A percentile compares a stretch with the other conserved stretches of the same genome.
Evolutionary conservation across 1,140 invertebrate species (phyloP).

Genomic region (Pemphigus obesinymphae): DNA sequence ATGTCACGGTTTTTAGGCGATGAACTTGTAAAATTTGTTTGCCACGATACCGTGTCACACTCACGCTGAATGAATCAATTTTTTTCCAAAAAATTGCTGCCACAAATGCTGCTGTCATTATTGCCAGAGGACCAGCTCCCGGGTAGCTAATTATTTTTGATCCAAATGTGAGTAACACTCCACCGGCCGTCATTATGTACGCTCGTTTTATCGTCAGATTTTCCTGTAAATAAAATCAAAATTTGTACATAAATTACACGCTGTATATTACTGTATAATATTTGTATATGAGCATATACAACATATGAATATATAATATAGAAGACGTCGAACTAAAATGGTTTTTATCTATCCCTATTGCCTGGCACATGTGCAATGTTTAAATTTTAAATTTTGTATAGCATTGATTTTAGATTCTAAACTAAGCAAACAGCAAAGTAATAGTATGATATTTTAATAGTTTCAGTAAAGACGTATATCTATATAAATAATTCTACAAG

Average conservation of each 20-base stretch:
- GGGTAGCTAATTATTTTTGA: slow-evolving; percentile 56
- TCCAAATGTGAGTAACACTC: slow-evolving; percentile 59
- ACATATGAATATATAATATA: background rate
- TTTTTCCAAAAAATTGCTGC: slow-evolving; percentile 55
- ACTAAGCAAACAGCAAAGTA: no score
- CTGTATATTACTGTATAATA: background rate
- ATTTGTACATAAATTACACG: no score
- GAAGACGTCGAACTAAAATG: no score
- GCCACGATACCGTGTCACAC: background rate
- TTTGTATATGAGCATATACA: background rate
- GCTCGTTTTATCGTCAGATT: slow-evolving; percentile 52
- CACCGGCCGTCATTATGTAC: slow-evolving; percentile 56
- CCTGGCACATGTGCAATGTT: no score
- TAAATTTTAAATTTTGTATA: no score
- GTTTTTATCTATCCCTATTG: no score
- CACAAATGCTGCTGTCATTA: slow-evolving; percentile 60
- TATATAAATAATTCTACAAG: no score
- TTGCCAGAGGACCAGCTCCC: slow-evolving; percentile 62
- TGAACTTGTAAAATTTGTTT: background rate
- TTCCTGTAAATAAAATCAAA: slow-evolving; percentile 43
- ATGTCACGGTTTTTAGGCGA: background rate
- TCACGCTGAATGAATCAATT: slow-evolving; percentile 5
- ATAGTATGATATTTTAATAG: no score
- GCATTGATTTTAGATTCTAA: no score
- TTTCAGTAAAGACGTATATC: no score